Evolutionary conservation across 2,888 invertebrate genomes (phyloP).

Genomic region (Agonopterix heracliana): DNA sequence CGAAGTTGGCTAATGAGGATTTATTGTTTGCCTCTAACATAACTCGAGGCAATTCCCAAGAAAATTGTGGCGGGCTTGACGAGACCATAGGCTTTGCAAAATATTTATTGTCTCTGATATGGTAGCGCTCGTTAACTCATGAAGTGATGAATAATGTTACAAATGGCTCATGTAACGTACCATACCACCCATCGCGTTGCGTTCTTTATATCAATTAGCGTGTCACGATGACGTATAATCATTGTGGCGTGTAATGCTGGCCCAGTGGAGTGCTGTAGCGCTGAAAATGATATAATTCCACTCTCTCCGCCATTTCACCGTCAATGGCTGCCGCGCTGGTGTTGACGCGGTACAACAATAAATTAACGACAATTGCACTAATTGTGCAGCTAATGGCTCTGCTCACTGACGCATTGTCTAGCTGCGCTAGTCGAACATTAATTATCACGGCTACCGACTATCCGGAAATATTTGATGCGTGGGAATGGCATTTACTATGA

Average conservation of each 20-base stretch:
- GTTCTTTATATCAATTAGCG: constrained; percentile 3
- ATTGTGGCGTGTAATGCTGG: constrained; percentile 11
- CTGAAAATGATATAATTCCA: constrained; percentile 22
- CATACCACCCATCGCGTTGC: constrained; percentile 1
- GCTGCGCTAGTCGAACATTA: constrained; percentile 48
- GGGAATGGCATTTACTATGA: constrained; percentile 39
- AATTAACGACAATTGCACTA: constrained; percentile 73
- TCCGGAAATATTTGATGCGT: constrained; percentile 53
- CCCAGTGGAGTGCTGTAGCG: constrained; percentile 10
- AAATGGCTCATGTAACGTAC: neutral
- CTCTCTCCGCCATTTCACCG: constrained; percentile 23
- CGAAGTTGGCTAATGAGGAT: constrained; percentile 34
- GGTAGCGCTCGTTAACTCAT: constrained; percentile 1
- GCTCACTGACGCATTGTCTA: constrained; percentile 64
- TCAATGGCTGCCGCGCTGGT: constrained; percentile 16
- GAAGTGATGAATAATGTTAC: constrained; percentile 5
- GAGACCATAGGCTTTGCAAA: constrained; percentile 5
- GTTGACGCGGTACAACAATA: constrained; percentile 52
- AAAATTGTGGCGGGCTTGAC: constrained; percentile 19
- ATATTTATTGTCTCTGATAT: constrained; percentile 9
- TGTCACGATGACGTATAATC: constrained; percentile 7
- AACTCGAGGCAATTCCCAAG: constrained; percentile 21
- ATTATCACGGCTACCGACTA: constrained; percentile 35
- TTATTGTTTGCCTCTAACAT: constrained; percentile 26
- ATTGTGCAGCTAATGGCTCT: constrained; percentile 67